Evolutionary conservation across 2,797 vertebrate species (phyloP).

Genomic region (Enteromius anoplus): DNA sequence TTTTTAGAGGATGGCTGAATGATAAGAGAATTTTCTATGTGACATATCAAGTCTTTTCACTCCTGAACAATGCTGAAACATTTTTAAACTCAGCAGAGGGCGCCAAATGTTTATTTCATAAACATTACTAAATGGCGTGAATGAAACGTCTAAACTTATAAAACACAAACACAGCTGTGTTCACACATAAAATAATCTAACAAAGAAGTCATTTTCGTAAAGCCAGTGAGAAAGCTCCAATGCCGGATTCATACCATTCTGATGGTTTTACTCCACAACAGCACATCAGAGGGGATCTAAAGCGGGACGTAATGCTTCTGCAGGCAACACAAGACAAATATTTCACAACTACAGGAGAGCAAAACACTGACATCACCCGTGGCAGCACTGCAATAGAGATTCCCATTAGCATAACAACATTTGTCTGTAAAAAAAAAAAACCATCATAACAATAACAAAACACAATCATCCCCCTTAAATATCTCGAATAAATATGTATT

Average conservation of each 20-base stretch:
- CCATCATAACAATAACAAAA: conserved; percentile 14
- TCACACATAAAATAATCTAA: neutral
- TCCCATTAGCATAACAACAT: conserved; percentile 66
- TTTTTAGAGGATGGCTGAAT: neutral
- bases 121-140: neutral
- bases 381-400: conserved; percentile 53
- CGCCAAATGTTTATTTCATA: conserved; percentile 1
- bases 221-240: neutral
- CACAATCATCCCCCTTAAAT: neutral
- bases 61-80: neutral
- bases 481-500: neutral
- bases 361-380: conserved; percentile 26
- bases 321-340: conserved; percentile 51
- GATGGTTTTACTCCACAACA: conserved; percentile 52
- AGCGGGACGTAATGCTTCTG: conserved; percentile 40
- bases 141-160: neutral
- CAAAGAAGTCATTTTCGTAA: neutral
- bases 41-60: neutral
- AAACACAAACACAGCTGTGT: neutral
- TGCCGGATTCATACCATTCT: conserved; percentile 45
- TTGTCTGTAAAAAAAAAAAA: conserved; percentile 30
- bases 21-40: neutral
- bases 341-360: conserved; percentile 48
- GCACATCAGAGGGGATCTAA: conserved; percentile 60
- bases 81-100: conserved; percentile 8